Evolutionary conservation across 2,113 vertebrate species (phyloP).

Genomic region (Thinocorus orbignyianus): DNA sequence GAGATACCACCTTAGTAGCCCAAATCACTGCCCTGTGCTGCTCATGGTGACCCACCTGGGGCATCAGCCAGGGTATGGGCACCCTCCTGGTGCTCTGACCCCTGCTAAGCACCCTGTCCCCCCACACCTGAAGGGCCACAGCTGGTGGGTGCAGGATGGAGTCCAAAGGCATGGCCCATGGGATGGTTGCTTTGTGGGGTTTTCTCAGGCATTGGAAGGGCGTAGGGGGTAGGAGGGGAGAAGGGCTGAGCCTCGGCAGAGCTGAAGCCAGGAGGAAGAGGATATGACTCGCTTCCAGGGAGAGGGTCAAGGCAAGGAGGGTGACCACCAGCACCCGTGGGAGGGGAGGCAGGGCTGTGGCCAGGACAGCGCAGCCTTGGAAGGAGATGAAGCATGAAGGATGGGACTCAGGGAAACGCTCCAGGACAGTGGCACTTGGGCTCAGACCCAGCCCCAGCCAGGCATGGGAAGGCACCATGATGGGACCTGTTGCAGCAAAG

Average conservation of each 20-base stretch:
- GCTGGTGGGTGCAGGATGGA: too few species aligned
- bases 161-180: accelerated
- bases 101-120: neutral
- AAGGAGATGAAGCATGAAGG: neutral
- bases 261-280: accelerated
- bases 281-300: neutral
- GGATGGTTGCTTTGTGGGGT: neutral
- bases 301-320: neutral
- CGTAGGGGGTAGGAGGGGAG: neutral
- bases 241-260: accelerated
- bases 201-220: neutral
- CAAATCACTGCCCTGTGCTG: accelerated
- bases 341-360: neutral
- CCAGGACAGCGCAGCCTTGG: accelerated
- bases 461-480: accelerated
- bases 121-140: neutral
- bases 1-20: neutral
- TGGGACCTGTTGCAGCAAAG: neutral
- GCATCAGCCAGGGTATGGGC: accelerated
- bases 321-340: neutral
- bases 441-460: neutral
- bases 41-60: neutral
- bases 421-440: neutral
- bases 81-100: accelerated
- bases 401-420: neutral